A percentile compares a stretch with the other conserved stretches of the same genome.
phyloP scores from a whole-genome alignment of 2,113 vertebrate species.

The Rhineura floridana region DNA sequence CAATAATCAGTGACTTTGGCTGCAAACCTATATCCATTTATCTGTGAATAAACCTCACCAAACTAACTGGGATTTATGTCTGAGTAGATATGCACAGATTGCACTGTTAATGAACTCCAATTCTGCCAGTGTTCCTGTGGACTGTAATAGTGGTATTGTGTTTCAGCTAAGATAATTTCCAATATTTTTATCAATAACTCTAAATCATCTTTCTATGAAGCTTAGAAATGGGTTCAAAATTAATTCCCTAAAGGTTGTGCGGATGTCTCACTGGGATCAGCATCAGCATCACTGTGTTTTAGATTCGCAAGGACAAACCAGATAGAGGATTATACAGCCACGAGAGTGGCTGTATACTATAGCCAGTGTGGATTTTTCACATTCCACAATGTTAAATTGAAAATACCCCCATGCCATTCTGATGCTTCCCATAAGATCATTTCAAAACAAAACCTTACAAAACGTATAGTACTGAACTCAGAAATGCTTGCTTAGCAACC shows the following conservation, averaged over 20 bases:
- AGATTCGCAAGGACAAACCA: constrained; percentile 62
- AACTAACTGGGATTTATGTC: neutral
- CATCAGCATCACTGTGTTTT: constrained; percentile 68
- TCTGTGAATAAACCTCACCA: too few relatives aligned
- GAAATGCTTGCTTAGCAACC: too few relatives aligned
- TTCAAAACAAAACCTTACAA: too few relatives aligned
- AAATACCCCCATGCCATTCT: too few relatives aligned
- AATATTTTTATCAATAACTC: constrained; percentile 75
- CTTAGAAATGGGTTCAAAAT: constrained; percentile 64
- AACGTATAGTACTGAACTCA: too few relatives aligned
- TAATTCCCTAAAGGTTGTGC: constrained; percentile 58
- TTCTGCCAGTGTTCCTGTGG: constrained; percentile 61
- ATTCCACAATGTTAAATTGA: too few relatives aligned
- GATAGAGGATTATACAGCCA: too few relatives aligned
- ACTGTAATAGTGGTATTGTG: constrained; percentile 56
- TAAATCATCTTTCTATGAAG: constrained; percentile 67
- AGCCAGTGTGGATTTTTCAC: too few relatives aligned
- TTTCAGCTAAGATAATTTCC: constrained; percentile 72
- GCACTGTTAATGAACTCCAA: constrained; percentile 17
- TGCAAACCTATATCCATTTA: too few relatives aligned
- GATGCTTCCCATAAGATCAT: too few relatives aligned
- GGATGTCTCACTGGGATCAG: constrained; percentile 61
- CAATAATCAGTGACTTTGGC: constrained; percentile 36
- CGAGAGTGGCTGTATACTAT: too few relatives aligned
- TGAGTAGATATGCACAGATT: constrained; percentile 24